Base-by-base conservation (phyloP, 2,888 invertebrate species). In the Oscheius sp. region DNA sequence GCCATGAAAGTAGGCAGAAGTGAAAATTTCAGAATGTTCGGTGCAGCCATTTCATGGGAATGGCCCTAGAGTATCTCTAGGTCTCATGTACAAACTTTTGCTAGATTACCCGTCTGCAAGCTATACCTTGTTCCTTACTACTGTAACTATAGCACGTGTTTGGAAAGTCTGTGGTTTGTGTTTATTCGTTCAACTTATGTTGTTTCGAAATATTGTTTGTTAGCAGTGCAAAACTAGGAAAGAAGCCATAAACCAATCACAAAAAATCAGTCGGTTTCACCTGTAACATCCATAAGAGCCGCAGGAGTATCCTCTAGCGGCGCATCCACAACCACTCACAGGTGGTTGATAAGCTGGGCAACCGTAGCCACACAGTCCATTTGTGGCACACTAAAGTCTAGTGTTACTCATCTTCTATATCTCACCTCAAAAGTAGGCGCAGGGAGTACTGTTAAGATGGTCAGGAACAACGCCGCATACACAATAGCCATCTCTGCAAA, bases 361-460 rank as follows among this genome's bases (percentile, higher is more conserved):
- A 58, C 79, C 78, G 29, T 77, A 77, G 1, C 87, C 87, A 66
- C 87, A 87, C 1, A 87, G 68, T 9, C 87, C 87, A 65, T 80
- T 85, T 2, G 85, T 80, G 33, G 83, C 81, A 75, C 87, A 87
- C 84, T 85, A 62, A 55, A 48, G 48, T 13, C 59, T 63, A 78
- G 50, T 37, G 29, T 2, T 7, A 33, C 58, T 58, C 5, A 13
- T 35, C 10, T 60, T 11, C 29, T 33, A 13, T 13, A 37, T 4
- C 7, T 32, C 68, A 78, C 78, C 74, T 79, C 73, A 33, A 70
- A 73, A 53, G 76, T 75, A 5, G 70, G 74, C 0, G 76, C 70
- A 7, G 78, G 78, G n/a, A 78, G 71, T 0, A 73, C 70, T 10
- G 76, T 51, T 5, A 80, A 66, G 0, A 77, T 59, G 1, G 72